phyloP scores from a whole-genome alignment of 2,888 invertebrate species.

The Hanleya hanleyi region DNA sequence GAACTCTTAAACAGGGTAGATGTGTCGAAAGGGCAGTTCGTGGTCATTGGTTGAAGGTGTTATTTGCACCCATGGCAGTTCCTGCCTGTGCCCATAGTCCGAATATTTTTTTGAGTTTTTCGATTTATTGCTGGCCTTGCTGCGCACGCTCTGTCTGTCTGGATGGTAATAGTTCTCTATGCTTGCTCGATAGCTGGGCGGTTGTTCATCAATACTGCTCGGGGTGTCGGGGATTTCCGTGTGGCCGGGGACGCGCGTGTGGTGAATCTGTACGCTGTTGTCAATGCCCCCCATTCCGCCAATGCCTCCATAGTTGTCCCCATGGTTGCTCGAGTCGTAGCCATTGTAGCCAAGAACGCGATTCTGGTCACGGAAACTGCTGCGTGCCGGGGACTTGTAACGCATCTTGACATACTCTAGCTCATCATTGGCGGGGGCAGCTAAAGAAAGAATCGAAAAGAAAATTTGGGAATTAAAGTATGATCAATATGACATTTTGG shows the following conservation, averaged over 20 bases:
- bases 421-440: conserved; percentile 70
- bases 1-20: neutral
- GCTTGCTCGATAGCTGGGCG: conserved; percentile 64
- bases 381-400: conserved; percentile 46
- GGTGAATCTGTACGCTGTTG: conserved; percentile 3
- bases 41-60: conserved; percentile 46
- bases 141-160: conserved; percentile 49
- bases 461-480: neutral
- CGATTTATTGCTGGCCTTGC: conserved; percentile 58
- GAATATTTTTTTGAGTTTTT: conserved; percentile 36
- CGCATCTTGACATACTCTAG: conserved; percentile 72
- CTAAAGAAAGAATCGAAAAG: conserved; percentile 46
- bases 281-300: neutral
- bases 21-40: neutral
- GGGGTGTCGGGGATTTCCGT: conserved; percentile 24
- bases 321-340: neutral
- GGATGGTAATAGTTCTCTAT: conserved; percentile 42
- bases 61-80: conserved; percentile 66
- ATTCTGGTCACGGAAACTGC: conserved; percentile 38
- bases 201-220: conserved; percentile 37
- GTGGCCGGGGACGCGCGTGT: conserved; percentile 23
- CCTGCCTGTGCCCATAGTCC: conserved; percentile 45
- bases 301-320: neutral
- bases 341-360: neutral
- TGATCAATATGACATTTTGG: neutral